Evolutionary conservation across 2,113 vertebrate genomes (phyloP).

Genomic region (Tyto alba): DNA sequence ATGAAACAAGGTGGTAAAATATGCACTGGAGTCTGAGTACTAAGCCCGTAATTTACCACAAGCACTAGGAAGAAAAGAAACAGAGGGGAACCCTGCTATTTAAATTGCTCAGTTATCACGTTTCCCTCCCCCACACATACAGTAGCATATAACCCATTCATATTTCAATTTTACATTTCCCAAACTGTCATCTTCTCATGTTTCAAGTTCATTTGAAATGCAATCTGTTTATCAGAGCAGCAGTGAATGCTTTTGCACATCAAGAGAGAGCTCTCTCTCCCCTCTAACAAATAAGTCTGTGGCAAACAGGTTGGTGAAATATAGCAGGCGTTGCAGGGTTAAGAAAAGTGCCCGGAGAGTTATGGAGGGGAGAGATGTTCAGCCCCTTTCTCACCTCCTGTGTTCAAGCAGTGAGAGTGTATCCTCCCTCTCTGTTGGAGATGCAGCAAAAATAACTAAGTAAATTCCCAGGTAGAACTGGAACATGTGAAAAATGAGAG

Average conservation of each 20-base stretch:
- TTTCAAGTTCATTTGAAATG: conserved; percentile 57
- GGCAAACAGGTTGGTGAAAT: not conserved
- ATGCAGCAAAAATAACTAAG: not conserved
- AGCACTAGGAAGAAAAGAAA: conserved; percentile 57
- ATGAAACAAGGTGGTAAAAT: conserved; percentile 67
- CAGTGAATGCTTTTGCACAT: not conserved
- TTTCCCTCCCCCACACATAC: conserved; percentile 32
- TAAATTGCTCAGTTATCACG: conserved; percentile 44
- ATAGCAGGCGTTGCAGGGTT: not conserved
- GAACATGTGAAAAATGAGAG: not conserved
- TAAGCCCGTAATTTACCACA: conserved; percentile 63
- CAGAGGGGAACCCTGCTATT: conserved; percentile 50
- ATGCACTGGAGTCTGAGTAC: conserved; percentile 54
- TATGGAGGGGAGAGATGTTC: not conserved
- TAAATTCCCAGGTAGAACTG: not conserved
- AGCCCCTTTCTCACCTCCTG: not conserved
- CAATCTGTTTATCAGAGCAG: conserved; percentile 39
- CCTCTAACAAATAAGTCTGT: not conserved
- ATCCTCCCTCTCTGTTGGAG: not conserved
- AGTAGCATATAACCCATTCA: conserved; percentile 48
- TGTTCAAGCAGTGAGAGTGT: not conserved
- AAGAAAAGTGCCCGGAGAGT: not conserved
- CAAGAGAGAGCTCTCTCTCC: not conserved
- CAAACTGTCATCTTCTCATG: conserved; percentile 47
- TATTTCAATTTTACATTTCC: conserved; percentile 55